Evolutionary conservation across 2,113 vertebrate genomes (phyloP), one percentile per base, ranked within the genome.

Genomic region (Cyprinus carpio): DNA sequence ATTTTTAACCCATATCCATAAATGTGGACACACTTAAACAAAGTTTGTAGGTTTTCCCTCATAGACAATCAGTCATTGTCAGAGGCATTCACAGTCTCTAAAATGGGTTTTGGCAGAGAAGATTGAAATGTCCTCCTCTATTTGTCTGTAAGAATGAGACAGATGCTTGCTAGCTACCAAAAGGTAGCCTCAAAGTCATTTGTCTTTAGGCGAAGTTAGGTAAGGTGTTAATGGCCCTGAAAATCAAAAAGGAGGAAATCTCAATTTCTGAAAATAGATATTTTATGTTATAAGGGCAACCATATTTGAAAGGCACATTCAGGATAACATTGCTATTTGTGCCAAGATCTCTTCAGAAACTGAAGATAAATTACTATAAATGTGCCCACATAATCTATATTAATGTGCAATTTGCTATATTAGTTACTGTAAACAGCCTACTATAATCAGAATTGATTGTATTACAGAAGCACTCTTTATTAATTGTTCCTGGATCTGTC

Each of bases 111-210:
- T 58, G 88, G 86, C 85, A 86, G 40, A 76, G 88, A 87, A 90
- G 87, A 90, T 90, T 91, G 89, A 90, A 90, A 88, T 79, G 88
- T 90, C 90, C 80, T 87, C 80, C 86, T 75, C 80, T 87, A 88
- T 90, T 86, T 90, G 83, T 86, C 80, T 82, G 31, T 65, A 81
- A 51, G 87, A 75, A 80, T 25, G 83, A 85, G 34, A 78, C 29
- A 75, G 46, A 29, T 82, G 75, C 31, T 49, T 31, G 67, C 62
- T 69, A 60, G 54, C 56, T 78, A 81, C 54, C 65, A 20, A 84
- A 81, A 87, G 80, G 40, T 81, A 77, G 56, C 58, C 87, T 25
- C 40, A 60, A 62, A 84, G 54, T 85, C 64, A 56, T 82, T 84
- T 77, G 75, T 85, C 29, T 64, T 56, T 7, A 11, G 62, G 9